Percentiles rank a stretch among this genome's conserved stretches.
phyloP scores from a whole-genome alignment of 1,140 invertebrate species.

The Drosophila pseudoobscura region DNA sequence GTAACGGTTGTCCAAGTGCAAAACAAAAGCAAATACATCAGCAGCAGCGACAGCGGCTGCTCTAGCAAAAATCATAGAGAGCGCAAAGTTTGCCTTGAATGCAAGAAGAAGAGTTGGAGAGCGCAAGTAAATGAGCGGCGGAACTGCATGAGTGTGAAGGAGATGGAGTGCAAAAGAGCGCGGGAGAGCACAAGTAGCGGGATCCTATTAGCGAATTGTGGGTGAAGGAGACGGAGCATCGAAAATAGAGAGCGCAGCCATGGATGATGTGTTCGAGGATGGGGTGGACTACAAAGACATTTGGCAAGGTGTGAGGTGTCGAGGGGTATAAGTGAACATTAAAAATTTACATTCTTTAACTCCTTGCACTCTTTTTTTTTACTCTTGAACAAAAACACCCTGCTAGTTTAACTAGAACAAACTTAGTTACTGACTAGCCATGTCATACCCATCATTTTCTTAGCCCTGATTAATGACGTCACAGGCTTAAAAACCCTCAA shows the following conservation, averaged over 20 bases:
- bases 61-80: conserved; percentile 41
- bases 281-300: background rate
- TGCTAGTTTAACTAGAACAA: no score
- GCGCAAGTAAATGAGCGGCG: background rate
- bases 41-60: conserved; percentile 13
- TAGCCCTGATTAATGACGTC: no score
- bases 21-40: conserved; percentile 44
- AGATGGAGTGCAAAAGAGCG: background rate
- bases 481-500: no score
- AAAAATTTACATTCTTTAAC: no score
- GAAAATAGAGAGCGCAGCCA: background rate
- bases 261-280: no score
- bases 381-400: background rate
- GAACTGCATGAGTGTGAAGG: background rate
- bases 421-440: no score
- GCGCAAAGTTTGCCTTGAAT: conserved; percentile 48
- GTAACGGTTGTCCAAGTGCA: conserved; percentile 45
- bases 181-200: no score
- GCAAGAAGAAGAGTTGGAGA: conserved; percentile 1
- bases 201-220: background rate
- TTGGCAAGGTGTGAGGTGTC: conserved; percentile 10
- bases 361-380: no score
- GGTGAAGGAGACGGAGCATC: background rate
- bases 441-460: no score
- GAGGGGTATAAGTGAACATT: background rate